phyloP scores from a whole-genome alignment of 2,797 vertebrate species.

The Choloepus didactylus region DNA sequence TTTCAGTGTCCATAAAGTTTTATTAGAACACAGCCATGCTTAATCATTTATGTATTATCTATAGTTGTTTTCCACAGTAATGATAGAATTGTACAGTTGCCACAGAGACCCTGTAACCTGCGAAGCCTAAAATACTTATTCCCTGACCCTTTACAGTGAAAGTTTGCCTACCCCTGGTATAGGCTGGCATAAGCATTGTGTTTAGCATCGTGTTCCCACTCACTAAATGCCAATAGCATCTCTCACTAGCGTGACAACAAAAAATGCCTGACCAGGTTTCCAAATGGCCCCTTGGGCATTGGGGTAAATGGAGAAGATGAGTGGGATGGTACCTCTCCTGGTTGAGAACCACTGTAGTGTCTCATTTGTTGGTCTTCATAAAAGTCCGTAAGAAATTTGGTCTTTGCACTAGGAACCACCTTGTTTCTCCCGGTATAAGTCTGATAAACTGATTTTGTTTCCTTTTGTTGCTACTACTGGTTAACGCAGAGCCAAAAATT shows the following conservation, averaged over 20 bases:
- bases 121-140: neutral
- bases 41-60: conserved; percentile 5
- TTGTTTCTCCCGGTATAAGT: neutral
- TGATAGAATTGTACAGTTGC: neutral
- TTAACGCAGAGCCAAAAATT: conserved; percentile 19
- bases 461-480: neutral
- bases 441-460: neutral
- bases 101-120: neutral
- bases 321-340: neutral
- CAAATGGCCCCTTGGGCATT: neutral
- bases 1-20: neutral
- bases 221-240: neutral
- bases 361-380: neutral
- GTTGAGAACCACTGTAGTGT: neutral
- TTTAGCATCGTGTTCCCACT: neutral
- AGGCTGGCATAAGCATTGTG: neutral
- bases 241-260: neutral
- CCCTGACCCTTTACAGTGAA: neutral
- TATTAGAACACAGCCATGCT: neutral
- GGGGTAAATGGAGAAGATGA: neutral
- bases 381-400: neutral
- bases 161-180: neutral
- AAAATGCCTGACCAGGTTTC: neutral
- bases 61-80: neutral
- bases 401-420: neutral